These are phyloP conservation scores for Balaenoptera acutorostrata DNA, from an alignment of 2,113 vertebrate species.

Conservation along the genomic window DNA sequence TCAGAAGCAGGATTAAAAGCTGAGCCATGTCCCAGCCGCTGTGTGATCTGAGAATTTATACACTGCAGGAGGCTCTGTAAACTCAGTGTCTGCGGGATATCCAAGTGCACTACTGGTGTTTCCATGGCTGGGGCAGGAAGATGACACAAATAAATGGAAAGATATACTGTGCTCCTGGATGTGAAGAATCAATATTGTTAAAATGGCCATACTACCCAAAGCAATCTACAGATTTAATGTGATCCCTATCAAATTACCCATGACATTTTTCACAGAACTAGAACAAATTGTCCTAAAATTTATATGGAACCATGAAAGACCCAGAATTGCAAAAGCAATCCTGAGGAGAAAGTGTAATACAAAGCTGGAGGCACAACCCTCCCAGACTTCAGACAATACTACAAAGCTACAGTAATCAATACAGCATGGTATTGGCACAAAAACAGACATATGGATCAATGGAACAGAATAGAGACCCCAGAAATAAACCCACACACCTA, in stretches of 20 bases:
- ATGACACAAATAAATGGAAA: neutral
- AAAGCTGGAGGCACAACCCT: neutral
- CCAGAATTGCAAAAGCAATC: neutral
- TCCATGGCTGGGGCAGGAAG: neutral
- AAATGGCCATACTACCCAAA: neutral
- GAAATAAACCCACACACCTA: neutral
- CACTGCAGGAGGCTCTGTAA: neutral
- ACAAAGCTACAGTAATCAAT: neutral
- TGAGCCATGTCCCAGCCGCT: neutral
- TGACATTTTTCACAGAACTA: neutral
- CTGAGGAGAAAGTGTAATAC: neutral
- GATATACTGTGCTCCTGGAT: neutral
- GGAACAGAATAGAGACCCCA: neutral
- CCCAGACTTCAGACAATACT: neutral
- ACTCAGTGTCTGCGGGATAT: neutral
- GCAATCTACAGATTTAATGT: neutral
- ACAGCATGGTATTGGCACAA: neutral
- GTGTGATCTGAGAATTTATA: neutral
- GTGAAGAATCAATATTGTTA: neutral
- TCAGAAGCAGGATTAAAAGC: neutral
- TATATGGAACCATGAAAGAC: neutral
- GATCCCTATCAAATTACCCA: neutral
- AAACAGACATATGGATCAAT: neutral
- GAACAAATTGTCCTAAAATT: neutral
- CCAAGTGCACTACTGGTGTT: neutral